Evolutionary conservation across 2,797 vertebrate genomes (phyloP).

Genomic region (Semotilus atromaculatus): DNA sequence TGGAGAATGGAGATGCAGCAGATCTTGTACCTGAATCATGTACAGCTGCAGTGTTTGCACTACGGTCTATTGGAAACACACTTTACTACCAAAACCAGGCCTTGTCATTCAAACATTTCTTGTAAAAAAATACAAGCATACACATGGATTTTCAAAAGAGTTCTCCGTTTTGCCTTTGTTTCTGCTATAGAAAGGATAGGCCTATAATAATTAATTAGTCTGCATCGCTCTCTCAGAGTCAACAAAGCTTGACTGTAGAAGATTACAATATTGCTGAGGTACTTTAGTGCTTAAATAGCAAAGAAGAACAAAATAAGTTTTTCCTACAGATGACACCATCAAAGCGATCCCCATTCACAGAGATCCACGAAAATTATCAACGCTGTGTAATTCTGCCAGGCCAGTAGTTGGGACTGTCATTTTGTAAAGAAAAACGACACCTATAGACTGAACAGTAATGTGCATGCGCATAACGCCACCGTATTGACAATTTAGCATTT

Average conservation of each 20-base stretch:
- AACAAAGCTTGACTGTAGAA: background rate
- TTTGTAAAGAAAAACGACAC: too few species aligned
- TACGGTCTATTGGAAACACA: background rate
- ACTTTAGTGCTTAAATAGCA: background rate
- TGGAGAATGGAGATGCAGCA: background rate
- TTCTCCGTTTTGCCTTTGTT: constrained; percentile 64
- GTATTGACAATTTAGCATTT: background rate
- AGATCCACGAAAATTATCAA: too few species aligned
- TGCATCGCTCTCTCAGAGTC: background rate
- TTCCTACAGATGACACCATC: too few species aligned
- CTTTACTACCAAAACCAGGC: constrained; percentile 6
- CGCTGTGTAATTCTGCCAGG: too few species aligned
- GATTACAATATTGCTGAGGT: background rate
- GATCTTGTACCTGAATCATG: background rate
- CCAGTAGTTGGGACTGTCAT: too few species aligned
- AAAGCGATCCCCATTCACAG: too few species aligned
- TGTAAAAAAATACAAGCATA: background rate
- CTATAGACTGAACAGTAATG: too few species aligned
- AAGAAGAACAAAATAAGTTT: constrained; percentile 57
- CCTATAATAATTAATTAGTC: constrained; percentile 47
- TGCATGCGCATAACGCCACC: background rate
- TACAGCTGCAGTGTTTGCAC: background rate
- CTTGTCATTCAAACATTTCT: background rate
- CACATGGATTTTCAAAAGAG: constrained; percentile 52
- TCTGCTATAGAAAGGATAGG: constrained; percentile 56